Evolutionary conservation across 2,797 vertebrate species (phyloP).

Genomic region (Bovichtus diacanthus): DNA sequence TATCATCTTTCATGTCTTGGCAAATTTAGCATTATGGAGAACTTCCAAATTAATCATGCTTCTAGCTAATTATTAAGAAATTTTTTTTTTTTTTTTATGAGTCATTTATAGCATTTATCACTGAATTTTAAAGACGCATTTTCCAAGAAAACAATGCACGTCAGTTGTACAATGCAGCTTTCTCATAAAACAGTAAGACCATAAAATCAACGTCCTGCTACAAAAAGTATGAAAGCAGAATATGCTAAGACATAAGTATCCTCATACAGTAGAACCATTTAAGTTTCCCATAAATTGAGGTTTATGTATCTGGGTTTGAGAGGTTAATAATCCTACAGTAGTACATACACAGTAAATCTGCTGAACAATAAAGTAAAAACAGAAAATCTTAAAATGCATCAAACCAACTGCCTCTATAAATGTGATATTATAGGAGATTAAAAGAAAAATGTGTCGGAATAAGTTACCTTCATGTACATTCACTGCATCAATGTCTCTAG

Average conservation of each 20-base stretch:
- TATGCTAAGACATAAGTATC: background rate
- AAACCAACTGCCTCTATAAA: background rate
- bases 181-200: background rate
- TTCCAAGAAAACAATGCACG: slow-evolving; percentile 1
- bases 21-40: background rate
- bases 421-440: slow-evolving; percentile 32
- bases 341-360: slow-evolving; percentile 21
- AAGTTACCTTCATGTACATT: slow-evolving; percentile 51
- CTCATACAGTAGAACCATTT: background rate
- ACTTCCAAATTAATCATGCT: background rate
- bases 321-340: slow-evolving; percentile 15
- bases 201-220: slow-evolving; percentile 1
- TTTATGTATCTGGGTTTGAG: slow-evolving; percentile 6
- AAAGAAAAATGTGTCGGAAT: background rate
- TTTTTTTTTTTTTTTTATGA: slow-evolving; percentile 8
- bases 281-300: slow-evolving; percentile 10
- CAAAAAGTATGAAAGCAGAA: background rate
- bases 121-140: slow-evolving; percentile 1
- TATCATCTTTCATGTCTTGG: background rate
- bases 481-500: slow-evolving; percentile 37
- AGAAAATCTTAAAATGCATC: slow-evolving; percentile 21
- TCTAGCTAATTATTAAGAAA: slow-evolving; percentile 2
- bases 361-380: slow-evolving; percentile 29
- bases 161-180: background rate
- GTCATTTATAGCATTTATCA: slow-evolving; percentile 9